A percentile compares a stretch with the other conserved stretches of the same genome.
Evolutionary conservation across 37 sponge, comb jelly and placozoan species (phyloP).

Genomic region (Haliclona indistincta): DNA sequence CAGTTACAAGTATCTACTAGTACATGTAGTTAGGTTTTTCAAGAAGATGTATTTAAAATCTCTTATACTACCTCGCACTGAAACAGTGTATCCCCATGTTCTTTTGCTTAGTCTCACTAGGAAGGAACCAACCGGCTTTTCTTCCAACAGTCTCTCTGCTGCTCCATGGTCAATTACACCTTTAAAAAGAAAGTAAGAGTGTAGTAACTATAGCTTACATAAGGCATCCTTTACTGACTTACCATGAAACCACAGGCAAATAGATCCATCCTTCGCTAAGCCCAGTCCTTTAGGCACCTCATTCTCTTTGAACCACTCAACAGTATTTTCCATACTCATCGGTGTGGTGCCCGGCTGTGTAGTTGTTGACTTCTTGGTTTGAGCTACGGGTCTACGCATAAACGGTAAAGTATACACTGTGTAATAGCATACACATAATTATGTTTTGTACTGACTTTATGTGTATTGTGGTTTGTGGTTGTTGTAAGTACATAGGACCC

Average conservation of each 20-base stretch:
- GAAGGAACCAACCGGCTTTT: slow-evolving; percentile 50
- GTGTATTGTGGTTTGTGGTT: too few species aligned
- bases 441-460: too few species aligned
- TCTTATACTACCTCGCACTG: slow-evolving; percentile 41
- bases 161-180: slow-evolving; percentile 40
- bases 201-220: not conserved
- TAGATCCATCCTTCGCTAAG: slow-evolving; percentile 43
- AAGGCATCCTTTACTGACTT: not conserved
- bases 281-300: slow-evolving; percentile 68
- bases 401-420: too few species aligned
- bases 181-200: too few species aligned
- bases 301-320: slow-evolving; percentile 60
- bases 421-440: too few species aligned
- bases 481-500: too few species aligned
- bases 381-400: too few species aligned
- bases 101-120: slow-evolving; percentile 71
- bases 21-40: too few species aligned
- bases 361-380: too few species aligned
- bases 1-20: too few species aligned
- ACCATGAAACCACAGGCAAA: slow-evolving; percentile 84
- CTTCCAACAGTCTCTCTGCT: slow-evolving; percentile 50
- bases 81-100: slow-evolving; percentile 81
- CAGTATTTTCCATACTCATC: slow-evolving; percentile 17
- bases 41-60: not conserved
- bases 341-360: too few species aligned